These are phyloP conservation scores for Patiria pectinifera DNA, from an alignment of 53 echinoderm and acorn worm species.

Conservation along the genomic window DNA sequence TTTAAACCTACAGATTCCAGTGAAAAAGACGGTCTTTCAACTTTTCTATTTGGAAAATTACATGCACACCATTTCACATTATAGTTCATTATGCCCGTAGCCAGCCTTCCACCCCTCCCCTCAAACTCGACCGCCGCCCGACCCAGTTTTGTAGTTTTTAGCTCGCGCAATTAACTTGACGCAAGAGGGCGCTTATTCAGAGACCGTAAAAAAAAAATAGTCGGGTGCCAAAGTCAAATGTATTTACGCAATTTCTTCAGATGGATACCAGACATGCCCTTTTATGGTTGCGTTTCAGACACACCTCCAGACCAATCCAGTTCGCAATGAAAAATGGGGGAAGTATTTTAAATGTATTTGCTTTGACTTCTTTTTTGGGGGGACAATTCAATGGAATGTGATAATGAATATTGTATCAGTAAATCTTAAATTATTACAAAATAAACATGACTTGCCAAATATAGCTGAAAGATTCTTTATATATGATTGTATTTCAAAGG, in stretches of 20 bases:
- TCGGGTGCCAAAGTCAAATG: not conserved
- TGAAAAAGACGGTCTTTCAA: too few relatives aligned
- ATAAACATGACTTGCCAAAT: not conserved
- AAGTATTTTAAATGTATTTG: not conserved
- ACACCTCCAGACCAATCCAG: constrained; percentile 47
- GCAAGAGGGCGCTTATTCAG: not conserved
- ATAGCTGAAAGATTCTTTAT: not conserved
- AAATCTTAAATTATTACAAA: not conserved
- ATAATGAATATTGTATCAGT: not conserved
- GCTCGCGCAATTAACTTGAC: not conserved
- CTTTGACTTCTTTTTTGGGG: not conserved
- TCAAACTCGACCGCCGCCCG: too few relatives aligned
- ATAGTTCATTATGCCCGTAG: too few relatives aligned
- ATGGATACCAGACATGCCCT: not conserved
- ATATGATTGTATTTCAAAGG: not conserved
- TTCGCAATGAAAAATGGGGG: not conserved
- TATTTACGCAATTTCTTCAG: too few relatives aligned
- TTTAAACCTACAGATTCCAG: too few relatives aligned
- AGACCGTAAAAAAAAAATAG: not conserved
- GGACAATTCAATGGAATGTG: not conserved
- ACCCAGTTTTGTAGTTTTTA: too few relatives aligned
- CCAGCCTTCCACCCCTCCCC: too few relatives aligned
- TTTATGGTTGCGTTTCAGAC: not conserved
- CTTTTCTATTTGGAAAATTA: too few relatives aligned
- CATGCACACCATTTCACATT: too few relatives aligned